Base-by-base conservation (phyloP, 2,888 invertebrate species). In the Anoplius nigerrimus region DNA sequence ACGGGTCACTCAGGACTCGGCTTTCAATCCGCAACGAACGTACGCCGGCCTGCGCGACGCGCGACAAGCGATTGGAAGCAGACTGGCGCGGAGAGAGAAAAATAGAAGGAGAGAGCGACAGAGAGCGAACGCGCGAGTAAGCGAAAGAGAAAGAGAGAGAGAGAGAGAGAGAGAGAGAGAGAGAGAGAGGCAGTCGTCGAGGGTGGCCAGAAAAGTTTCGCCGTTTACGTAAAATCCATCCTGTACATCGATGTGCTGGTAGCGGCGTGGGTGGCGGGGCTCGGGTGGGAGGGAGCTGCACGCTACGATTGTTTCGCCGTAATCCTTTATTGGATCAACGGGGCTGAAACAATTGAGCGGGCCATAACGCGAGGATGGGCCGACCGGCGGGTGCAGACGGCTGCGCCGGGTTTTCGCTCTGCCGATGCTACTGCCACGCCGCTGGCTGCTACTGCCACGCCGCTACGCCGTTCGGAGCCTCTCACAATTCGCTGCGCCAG, bases 321-420 rank as follows among this genome's bases (percentile, higher is more conserved):
- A 87, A 87, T 87, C 87, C 87, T 87, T 87, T 87, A 87, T 87
- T 87, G 87, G 86, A 87, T 87, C 87, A 87, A 86, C 86, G 87
- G 83, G 86, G 87, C 86, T 87, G 87, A 87, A 87, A 87, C 87
- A 87, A 87, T 87, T 85, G 86, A 86, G 86, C 86, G 82, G 76
- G 79, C 82, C 82, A 84, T 84, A 84, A 84, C 80, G 82, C 83
- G 81, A 78, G 84, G 79, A 82, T 81, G 79, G 82, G 76, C 68
- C 58, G 55, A 67, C 58, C 34, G 46, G 57, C 62, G 64, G 68
- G 43, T 62, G 72, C 72, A 71, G 79, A 69, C 77, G 76, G 69
- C 65, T 66, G 71, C 63, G 74, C 54, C 66, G 57, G 48, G 71
- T 78, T 78, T 78, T 79, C 79, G 76, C 70, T 76, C 73, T 67